Evolutionary conservation across 2,888 invertebrate genomes (phyloP), one percentile per base, ranked within the genome.

Genomic region (Poecilobothrus nobilitatus): DNA sequence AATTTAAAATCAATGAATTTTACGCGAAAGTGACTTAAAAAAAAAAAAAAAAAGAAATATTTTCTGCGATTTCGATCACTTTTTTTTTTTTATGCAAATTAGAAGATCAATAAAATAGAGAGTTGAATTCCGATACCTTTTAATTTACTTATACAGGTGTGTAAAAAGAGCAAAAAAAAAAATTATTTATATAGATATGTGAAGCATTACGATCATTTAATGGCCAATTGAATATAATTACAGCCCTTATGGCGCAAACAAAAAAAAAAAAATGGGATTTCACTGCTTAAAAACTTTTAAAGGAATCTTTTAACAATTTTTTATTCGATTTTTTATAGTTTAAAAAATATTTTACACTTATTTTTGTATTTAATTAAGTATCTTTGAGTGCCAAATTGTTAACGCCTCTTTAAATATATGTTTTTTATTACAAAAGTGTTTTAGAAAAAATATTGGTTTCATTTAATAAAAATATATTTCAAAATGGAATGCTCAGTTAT

Each of bases 1-100:
- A 53, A 53, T 53, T 53, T 53, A 53, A 53, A 53, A 53, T 53
- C 53, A 53, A 53, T 53, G 53, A 53, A 53, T 53, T 53, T 53
- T 53, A 53, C n/a, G 18, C 53, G 12, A 37, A 37, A 37, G 10
- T 37, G 8, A 37, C 37, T 12, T 10, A 5, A 37, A 1, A 37
- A 8, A 12, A 37, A 7, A 34, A n/a, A n/a, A n/a, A n/a, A 37
- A 37, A 37, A 7, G 2, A 37, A 7, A 37, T 27, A 27, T 27
- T 27, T 27, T 27, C 27, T 41, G 9, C 9, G 15, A 41, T 41
- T 41, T 8, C 12, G 15, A 41, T 53, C n/a, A 15, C 53, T 6
- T n/a, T 53, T n/a, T 53, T 53, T 53, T 53, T 18, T 6, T 15
- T 53, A 53, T 53, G 53, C 53, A 53, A 53, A 53, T 53, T 53